These are phyloP conservation scores for Axea sp. DNA, from an alignment of 2,888 invertebrate genomes.

Conservation along the genomic window DNA sequence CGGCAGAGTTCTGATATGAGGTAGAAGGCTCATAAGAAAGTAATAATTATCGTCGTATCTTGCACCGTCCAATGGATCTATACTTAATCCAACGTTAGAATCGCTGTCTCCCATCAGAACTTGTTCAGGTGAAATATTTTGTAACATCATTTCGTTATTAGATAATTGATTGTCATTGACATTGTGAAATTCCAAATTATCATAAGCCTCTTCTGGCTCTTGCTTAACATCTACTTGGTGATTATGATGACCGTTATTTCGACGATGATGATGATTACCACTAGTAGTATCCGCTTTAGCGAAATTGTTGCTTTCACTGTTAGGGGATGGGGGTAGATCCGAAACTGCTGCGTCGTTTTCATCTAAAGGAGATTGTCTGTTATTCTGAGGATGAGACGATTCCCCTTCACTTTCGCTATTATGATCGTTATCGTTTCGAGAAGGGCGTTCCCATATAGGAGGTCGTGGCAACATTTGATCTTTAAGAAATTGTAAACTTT, in stretches of 20 bases:
- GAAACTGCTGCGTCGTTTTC: conserved; percentile 33
- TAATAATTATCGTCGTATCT: conserved; percentile 78
- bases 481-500: conserved; percentile 77
- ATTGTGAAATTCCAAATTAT: conserved; percentile 70
- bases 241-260: conserved; percentile 30
- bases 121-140: conserved; percentile 73
- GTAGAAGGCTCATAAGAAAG: conserved; percentile 78
- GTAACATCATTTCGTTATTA: conserved; percentile 74
- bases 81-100: conserved; percentile 66
- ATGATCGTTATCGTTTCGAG: conserved; percentile 53
- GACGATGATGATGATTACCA: conserved; percentile 50
- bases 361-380: conserved; percentile 48
- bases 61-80: conserved; percentile 71
- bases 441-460: conserved; percentile 74
- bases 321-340: conserved; percentile 37
- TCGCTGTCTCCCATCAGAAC: conserved; percentile 71
- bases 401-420: conserved; percentile 52
- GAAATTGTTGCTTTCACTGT: conserved; percentile 41
- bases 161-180: conserved; percentile 66
- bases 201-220: conserved; percentile 70
- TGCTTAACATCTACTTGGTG: conserved; percentile 69
- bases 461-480: conserved; percentile 77
- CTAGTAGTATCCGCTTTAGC: conserved; percentile 54
- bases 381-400: conserved; percentile 40
- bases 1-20: conserved; percentile 75